Percentiles rank a stretch among this genome's conserved stretches.
Conservation (phyloP, 2,888 invertebrate species). For the Microchrysa polita region DNA sequence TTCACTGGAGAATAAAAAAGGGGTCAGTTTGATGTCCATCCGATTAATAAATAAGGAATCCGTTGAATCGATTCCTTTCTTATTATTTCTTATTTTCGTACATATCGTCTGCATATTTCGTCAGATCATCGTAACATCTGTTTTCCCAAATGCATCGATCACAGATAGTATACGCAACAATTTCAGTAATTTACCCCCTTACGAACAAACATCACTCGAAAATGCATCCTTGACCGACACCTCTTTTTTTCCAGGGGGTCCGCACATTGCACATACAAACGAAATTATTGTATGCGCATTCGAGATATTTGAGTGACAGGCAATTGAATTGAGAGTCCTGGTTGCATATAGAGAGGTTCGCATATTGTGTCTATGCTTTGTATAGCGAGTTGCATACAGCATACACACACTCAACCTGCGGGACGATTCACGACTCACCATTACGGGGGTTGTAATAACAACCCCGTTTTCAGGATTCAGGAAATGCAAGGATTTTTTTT, state of each 20-base stretch:
- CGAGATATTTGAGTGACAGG: constrained; percentile 39
- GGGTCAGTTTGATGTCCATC: background rate
- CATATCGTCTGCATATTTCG: background rate
- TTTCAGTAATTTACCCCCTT: constrained; percentile 9
- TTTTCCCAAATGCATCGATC: background rate
- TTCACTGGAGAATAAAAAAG: background rate
- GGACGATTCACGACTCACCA: background rate
- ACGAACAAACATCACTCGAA: background rate
- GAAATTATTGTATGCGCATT: background rate
- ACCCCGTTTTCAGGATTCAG: constrained; percentile 27
- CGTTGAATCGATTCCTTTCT: background rate
- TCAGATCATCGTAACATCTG: constrained; percentile 21
- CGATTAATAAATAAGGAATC: background rate
- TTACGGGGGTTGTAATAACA: constrained; percentile 5
- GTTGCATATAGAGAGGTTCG: background rate
- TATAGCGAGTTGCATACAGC: constrained; percentile 2
- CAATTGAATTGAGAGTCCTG: constrained; percentile 22
- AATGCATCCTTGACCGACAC: constrained; percentile 22
- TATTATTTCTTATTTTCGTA: too few species aligned
- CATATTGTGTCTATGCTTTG: background rate
- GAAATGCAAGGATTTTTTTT: too few species aligned
- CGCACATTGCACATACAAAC: background rate
- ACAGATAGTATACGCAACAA: background rate
- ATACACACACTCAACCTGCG: constrained; percentile 16
- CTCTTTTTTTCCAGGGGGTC: constrained; percentile 5